Evolutionary conservation across 2,113 vertebrate species (phyloP).

Genomic region (Potamarius usumacintae): DNA sequence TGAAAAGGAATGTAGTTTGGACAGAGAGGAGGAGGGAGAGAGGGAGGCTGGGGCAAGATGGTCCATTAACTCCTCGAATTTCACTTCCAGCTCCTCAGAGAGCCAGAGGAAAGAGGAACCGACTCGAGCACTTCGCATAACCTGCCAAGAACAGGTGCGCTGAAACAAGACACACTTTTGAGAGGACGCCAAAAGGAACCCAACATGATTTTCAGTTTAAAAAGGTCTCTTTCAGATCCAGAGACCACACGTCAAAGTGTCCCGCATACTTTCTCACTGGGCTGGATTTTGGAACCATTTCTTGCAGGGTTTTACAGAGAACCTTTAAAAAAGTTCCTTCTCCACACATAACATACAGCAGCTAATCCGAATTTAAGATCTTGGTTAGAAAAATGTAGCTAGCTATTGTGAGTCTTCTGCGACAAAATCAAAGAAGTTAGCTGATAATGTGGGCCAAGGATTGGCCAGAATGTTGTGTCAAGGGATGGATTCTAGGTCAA

Average conservation of each 20-base stretch:
- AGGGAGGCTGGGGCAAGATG: conserved; percentile 39
- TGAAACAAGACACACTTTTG: background rate
- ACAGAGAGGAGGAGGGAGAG: conserved; percentile 44
- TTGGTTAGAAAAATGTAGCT: background rate
- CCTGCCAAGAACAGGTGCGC: conserved; percentile 10
- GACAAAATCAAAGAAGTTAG: background rate
- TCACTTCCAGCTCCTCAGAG: conserved; percentile 24
- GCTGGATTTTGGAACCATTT: background rate
- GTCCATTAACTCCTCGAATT: conserved; percentile 64
- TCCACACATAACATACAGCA: background rate
- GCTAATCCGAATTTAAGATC: background rate
- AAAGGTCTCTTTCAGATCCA: background rate
- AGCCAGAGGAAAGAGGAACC: conserved; percentile 14
- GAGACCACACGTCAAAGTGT: background rate
- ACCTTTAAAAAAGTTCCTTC: background rate
- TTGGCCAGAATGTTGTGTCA: background rate
- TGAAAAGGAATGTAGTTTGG: conserved; percentile 67
- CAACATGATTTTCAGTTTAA: background rate
- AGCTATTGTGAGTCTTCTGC: background rate
- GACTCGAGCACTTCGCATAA: background rate
- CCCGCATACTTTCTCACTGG: background rate
- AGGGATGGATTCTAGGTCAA: background rate
- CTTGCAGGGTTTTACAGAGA: background rate
- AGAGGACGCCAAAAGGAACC: background rate
- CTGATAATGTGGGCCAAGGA: background rate